Percentiles rank a stretch among this genome's conserved stretches.
Conservation (phyloP, 2,888 invertebrate genomes). For the Perdita meconis region DNA sequence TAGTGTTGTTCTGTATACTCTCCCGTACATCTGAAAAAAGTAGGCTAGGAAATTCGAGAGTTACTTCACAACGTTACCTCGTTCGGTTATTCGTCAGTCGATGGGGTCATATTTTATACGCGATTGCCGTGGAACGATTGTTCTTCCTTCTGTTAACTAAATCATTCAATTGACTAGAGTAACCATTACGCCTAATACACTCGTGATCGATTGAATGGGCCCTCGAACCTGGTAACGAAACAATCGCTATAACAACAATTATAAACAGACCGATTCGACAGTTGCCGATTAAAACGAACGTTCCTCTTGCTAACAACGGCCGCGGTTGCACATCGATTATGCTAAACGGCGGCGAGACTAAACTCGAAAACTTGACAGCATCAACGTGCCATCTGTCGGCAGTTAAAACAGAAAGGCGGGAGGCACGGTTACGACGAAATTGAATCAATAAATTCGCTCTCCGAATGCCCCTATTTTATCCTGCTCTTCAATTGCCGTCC, state of each 20-base stretch:
- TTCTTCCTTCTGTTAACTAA: not conserved
- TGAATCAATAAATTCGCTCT: constrained; percentile 71
- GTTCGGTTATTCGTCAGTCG: not conserved
- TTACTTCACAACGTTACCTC: too few relatives aligned
- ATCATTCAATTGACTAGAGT: not conserved
- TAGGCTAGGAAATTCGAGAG: too few relatives aligned
- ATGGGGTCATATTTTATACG: not conserved
- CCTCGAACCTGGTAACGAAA: not conserved
- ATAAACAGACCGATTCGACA: constrained; percentile 39
- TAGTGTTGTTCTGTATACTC: too few relatives aligned
- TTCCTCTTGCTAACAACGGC: constrained; percentile 20
- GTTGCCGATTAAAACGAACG: constrained; percentile 35
- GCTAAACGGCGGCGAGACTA: constrained; percentile 53
- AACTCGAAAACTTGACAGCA: constrained; percentile 66
- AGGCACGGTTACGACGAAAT: constrained; percentile 60
- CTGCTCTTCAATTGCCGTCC: constrained; percentile 63
- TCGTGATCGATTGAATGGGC: not conserved
- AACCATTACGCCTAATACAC: not conserved
- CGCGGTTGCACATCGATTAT: constrained; percentile 61
- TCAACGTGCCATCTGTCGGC: constrained; percentile 65
- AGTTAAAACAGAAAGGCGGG: constrained; percentile 59
- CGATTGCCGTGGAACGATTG: not conserved
- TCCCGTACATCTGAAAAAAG: too few relatives aligned
- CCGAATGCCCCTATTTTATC: constrained; percentile 63
- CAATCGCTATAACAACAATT: constrained; percentile 14